Base-by-base conservation (phyloP, 2,888 invertebrate genomes). In the Bembecia ichneumoniformis region DNA sequence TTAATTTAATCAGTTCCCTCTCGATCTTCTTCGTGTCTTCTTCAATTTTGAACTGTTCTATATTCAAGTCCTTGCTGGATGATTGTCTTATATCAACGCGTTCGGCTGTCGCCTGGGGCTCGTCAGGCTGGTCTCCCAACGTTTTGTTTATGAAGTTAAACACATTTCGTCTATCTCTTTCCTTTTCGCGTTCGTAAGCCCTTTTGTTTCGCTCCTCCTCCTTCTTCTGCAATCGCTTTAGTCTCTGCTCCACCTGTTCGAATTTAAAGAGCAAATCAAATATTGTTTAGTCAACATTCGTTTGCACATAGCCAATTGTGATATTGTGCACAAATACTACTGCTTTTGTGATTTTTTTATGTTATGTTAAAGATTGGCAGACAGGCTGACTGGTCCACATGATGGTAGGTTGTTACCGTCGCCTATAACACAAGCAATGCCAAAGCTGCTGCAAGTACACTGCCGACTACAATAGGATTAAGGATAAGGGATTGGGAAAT, bases 71-170 rank as follows among this genome's bases (percentile, higher is more conserved):
- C 68, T 91, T 91, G 55, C 83, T 91, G 0, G 91, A 88, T 11
- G 90, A 88, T 52, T 88, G 80, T 59, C 87, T 89, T 3, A 89
- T 68, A 51, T 84, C 70, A 43, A 79, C 54, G 34, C 58, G 52
- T 9, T 63, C 54, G 47, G 59, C 53, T 9, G 58, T 47, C 3
- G 59, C 53, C 11, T 54, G 44, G 11, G 59, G 58, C 2, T 70
- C 71, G 2, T 71, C 71, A 2, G 56, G 35, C 55, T 72, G 81
- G 58, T 83, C 77, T 1, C 88, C 86, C 46, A 93, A 72, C 14
- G 89, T 90, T 48, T 87, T 84, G 64, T 95, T 95, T 17, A 96
- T 88, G 62, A 95, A 94, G 68, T 92, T 91, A 66, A 96, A 95
- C 1, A 95, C 91, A 66, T 94, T 90, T 46, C 87, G 83, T 55